Conservation (phyloP, 2,113 vertebrate species). For the Cavia porcellus region DNA sequence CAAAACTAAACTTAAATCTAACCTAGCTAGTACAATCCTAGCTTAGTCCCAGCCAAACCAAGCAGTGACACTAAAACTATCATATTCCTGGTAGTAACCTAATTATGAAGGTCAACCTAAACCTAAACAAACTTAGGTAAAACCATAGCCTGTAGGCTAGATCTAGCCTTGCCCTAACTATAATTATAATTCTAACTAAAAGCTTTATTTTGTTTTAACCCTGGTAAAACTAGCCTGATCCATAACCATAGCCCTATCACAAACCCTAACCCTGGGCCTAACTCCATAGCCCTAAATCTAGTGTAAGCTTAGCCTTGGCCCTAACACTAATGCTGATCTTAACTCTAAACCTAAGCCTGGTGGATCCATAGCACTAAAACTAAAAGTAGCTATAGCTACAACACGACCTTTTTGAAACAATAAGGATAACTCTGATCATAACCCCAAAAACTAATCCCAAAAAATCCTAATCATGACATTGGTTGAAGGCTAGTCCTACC, state of each 20-base stretch:
- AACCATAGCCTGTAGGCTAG: neutral
- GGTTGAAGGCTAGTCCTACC: neutral
- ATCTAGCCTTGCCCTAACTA: neutral
- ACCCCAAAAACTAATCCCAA: neutral
- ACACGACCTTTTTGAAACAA: no score
- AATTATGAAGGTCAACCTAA: neutral
- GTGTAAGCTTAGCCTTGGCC: neutral
- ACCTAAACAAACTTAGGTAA: neutral
- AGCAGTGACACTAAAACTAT: neutral
- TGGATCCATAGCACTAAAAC: no score
- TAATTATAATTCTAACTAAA: neutral
- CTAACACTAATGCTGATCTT: neutral
- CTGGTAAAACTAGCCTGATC: neutral
- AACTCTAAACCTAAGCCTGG: neutral
- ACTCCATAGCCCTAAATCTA: no score
- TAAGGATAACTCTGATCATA: no score
- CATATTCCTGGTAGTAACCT: neutral
- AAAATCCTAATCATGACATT: neutral
- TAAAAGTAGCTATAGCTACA: no score
- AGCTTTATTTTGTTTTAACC: neutral
- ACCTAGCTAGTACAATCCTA: no score
- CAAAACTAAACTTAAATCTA: no score
- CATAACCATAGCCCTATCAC: no score
- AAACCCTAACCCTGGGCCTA: no score
- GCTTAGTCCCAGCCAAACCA: neutral